These are phyloP conservation scores for Drosophila recens DNA, from an alignment of 2,888 invertebrate species.

Conservation along the genomic window DNA sequence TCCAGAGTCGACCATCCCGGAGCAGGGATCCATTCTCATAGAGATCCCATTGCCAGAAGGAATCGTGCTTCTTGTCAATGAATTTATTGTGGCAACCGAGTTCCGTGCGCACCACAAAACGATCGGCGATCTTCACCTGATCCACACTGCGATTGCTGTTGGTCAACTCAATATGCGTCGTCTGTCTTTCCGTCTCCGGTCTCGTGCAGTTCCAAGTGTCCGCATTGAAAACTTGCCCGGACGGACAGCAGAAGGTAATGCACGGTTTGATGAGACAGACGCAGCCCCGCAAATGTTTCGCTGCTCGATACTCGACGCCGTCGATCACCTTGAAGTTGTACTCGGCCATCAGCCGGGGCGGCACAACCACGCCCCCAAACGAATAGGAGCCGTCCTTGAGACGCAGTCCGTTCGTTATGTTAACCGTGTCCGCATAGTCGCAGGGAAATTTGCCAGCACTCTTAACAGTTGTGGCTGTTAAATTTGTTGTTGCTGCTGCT, in stretches of 20 bases:
- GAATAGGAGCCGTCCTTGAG: constrained; percentile 81
- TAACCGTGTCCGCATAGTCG: constrained; percentile 77
- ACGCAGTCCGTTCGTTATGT: constrained; percentile 78
- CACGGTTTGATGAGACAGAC: constrained; percentile 82
- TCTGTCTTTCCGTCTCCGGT: constrained; percentile 47
- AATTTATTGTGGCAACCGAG: constrained; percentile 74
- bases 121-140: constrained; percentile 61
- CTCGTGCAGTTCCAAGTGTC: constrained; percentile 61
- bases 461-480: not conserved
- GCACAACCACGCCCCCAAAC: constrained; percentile 77
- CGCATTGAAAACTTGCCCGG: constrained; percentile 62
- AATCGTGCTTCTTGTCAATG: constrained; percentile 68
- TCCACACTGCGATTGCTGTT: constrained; percentile 42
- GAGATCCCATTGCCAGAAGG: constrained; percentile 80
- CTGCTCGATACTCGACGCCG: constrained; percentile 66
- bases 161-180: constrained; percentile 73
- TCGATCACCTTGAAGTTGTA: constrained; percentile 79
- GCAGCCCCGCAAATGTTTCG: constrained; percentile 81
- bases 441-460: constrained; percentile 66
- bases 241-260: constrained; percentile 83
- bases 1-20: constrained; percentile 64
- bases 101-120: constrained; percentile 76
- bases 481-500: constrained; percentile 2
- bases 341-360: constrained; percentile 67
- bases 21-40: constrained; percentile 70